Evolutionary conservation across 2,888 invertebrate genomes (phyloP), one percentile per base, ranked within the genome.

Genomic region (Oscheius onirici): DNA sequence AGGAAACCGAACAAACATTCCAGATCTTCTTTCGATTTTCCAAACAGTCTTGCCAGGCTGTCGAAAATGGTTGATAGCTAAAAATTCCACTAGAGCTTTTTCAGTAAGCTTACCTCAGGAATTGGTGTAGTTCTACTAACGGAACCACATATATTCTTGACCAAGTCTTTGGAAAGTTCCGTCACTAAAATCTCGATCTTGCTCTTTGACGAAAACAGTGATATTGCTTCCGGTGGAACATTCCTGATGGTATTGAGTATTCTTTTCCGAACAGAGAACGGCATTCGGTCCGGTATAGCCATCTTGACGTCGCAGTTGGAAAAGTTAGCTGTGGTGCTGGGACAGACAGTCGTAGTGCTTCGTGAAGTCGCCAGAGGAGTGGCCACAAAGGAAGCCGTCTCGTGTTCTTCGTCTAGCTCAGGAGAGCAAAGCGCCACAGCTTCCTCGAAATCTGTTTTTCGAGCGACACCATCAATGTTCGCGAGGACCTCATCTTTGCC

Each of bases 161-260:
- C 69, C 0, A 76, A 58, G 13, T 72, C 70, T 0, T 22, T 41
- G 2, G 66, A 51, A 1, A 77, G 24, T 60, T 75, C 75, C 49
- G 71, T 73, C 1, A 75, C 76, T 1, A 79, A 22, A 1, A 79
- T 75, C 11, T 77, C 74, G 15, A 79, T 74, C 44, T 57, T 73
- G 6, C 61, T 55, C 44, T 72, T 74, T 1, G 22, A 26, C 15
- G 65, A 44, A 52, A 72, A 79, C 34, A 74, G 54, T 2, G 46
- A 28, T 11, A 77, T 55, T 5, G 58, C 61, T 3, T 76, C 77
- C 3, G 63, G 17, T 20, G 75, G 52, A 24, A 34, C 40, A 17
- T 34, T 54, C 40, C 40, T 20, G 11, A 66, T 51, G 10, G 49
- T 10, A 34, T 66, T 66, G 52, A 51, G 54, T 22, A 63, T 22